Base-by-base conservation (phyloP, 2,888 invertebrate genomes). In the Acleris emargana region DNA sequence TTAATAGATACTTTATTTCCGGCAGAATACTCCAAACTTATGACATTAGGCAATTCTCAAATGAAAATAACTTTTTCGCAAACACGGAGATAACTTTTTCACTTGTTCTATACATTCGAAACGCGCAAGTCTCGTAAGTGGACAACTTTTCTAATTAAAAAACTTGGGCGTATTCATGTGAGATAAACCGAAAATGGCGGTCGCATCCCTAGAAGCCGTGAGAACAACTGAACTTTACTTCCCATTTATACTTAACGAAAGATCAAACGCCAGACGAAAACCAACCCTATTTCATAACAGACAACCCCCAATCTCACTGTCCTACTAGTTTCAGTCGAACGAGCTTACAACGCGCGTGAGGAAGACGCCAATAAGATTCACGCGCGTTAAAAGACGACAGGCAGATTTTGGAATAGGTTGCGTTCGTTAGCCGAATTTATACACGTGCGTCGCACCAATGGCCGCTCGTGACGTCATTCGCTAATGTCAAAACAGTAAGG, bases 311-410 rank as follows among this genome's bases (percentile, higher is more conserved):
- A 42, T 42, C 28, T 43, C 22, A 20, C 3, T 18, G 1, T 22
- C 17, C 18, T 0, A 13, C 6, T 22, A 28, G 13, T 50, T 55
- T 62, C 55, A 38, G 22, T 55, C 38, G 51, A 60, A 60, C 55
- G 60, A 66, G 64, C 87, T 84, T 89, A 89, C 89, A 89, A 89
- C 89, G 90, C 88, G 82, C 16, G 57, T 50, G 71, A 80, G 68
- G 62, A 75, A 71, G 78, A 77, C 61, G 51, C 53, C 69, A 43
- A 67, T 69, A 67, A 53, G 63, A 38, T 68, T 68, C 64, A 38
- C 45, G 25, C 49, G 60, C 54, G 71, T 67, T 43, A 62, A 76
- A 83, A 73, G 68, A 77, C 71, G 84, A 83, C 69, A 63, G 67
- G 52, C 52, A 59, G 32, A 72, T 73, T 77, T 77, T 71, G 72